A percentile compares a stretch with the other conserved stretches of the same genome.
Conservation (phyloP, 2,888 invertebrate species). For the Bibio marci region DNA sequence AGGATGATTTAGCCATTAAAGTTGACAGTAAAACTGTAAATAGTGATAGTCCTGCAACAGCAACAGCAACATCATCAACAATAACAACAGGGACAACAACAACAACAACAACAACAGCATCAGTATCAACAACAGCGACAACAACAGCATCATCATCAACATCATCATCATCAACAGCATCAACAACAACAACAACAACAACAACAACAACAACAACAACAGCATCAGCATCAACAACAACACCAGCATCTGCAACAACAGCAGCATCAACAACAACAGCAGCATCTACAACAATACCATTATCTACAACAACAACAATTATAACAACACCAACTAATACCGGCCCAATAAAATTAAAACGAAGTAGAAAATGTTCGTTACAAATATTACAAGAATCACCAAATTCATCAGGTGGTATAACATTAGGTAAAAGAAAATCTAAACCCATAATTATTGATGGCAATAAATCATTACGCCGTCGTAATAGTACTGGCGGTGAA, state of each 20-base stretch:
- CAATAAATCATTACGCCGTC: not conserved
- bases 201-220: not conserved
- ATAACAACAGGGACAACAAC: slow-evolving; percentile 5
- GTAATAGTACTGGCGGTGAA: slow-evolving; percentile 2
- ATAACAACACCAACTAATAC: not conserved
- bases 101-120: slow-evolving; percentile 3
- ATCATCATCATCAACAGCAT: slow-evolving; percentile 7
- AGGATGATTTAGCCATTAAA: too few species aligned
- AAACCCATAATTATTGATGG: not conserved
- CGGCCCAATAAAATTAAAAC: too few species aligned
- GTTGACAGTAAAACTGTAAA: too few species aligned
- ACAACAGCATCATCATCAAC: not conserved
- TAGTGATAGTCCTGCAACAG: not conserved
- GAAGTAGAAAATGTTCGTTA: too few species aligned
- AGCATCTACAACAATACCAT: slow-evolving; percentile 7
- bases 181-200: slow-evolving; percentile 3
- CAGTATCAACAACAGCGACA: slow-evolving; percentile 6
- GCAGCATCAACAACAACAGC: not conserved
- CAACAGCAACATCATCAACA: slow-evolving; percentile 6
- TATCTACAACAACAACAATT: too few species aligned
- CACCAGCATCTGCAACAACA: too few species aligned
- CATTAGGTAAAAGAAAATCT: not conserved
- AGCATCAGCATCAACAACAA: slow-evolving; percentile 7
- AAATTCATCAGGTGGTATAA: not conserved
- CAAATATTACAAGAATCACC: not conserved